These are phyloP conservation scores for Troglohyphantes excavatus DNA, from an alignment of 2,888 invertebrate species.

Conservation along the genomic window DNA sequence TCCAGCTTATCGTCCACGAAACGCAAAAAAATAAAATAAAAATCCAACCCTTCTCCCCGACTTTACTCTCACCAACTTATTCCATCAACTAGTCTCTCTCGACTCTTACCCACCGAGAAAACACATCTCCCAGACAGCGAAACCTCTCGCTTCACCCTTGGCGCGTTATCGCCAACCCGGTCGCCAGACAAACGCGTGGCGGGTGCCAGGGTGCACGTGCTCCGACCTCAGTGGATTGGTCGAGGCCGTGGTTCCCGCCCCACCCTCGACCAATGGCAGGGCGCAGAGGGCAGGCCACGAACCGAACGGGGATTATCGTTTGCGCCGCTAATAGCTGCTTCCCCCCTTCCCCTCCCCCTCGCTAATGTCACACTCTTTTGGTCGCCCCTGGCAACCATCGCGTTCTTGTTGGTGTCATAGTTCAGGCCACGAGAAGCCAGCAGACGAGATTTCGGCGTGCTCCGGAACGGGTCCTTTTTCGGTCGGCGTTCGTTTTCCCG, in stretches of 20 bases:
- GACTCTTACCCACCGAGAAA: too few species aligned
- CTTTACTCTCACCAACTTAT: too few species aligned
- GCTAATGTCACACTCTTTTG: conserved; percentile 36
- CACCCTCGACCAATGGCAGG: conserved; percentile 75
- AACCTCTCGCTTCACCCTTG: too few species aligned
- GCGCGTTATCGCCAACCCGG: conserved; percentile 21
- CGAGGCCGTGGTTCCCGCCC: conserved; percentile 64
- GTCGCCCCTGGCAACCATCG: conserved; percentile 61
- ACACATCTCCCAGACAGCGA: too few species aligned
- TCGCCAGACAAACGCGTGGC: conserved; percentile 65
- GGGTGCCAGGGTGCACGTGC: conserved; percentile 76
- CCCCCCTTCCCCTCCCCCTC: conserved; percentile 51
- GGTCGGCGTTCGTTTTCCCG: conserved; percentile 29
- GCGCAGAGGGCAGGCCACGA: conserved; percentile 77
- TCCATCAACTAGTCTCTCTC: too few species aligned
- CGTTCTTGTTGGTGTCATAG: conserved; percentile 68
- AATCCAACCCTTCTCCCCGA: too few species aligned
- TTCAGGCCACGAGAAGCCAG: conserved; percentile 62
- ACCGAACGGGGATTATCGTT: conserved; percentile 68
- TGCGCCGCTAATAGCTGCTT: conserved; percentile 78
- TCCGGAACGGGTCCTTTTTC: conserved; percentile 55
- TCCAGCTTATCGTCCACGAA: too few species aligned
- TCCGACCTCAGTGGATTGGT: conserved; percentile 76
- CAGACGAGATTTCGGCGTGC: conserved; percentile 64
- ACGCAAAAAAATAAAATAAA: too few species aligned